Evolutionary conservation across 2,888 invertebrate species (phyloP).

Genomic region (Dioctria linearis): DNA sequence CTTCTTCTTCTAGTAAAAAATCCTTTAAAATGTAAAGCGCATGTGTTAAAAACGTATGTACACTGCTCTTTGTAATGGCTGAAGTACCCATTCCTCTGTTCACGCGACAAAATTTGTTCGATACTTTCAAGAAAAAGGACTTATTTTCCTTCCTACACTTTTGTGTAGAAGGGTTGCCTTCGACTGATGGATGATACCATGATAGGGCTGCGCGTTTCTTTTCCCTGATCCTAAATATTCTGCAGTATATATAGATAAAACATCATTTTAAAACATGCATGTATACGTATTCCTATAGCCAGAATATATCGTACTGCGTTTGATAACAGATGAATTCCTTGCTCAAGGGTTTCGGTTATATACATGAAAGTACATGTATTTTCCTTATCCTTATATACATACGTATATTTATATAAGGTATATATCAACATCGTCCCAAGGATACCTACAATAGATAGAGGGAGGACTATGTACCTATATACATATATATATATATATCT

Average conservation of each 20-base stretch:
- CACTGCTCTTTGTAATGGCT: neutral
- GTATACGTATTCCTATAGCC: slow-evolving; percentile 18
- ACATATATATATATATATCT: neutral
- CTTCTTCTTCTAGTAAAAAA: neutral
- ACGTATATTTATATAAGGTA: slow-evolving; percentile 31
- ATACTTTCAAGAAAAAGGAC: slow-evolving; percentile 35
- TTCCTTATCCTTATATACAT: slow-evolving; percentile 30
- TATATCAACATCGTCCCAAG: slow-evolving; percentile 16
- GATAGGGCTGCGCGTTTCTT: slow-evolving; percentile 45
- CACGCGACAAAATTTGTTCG: slow-evolving; percentile 33
- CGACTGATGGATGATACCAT: slow-evolving; percentile 44
- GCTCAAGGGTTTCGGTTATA: slow-evolving; percentile 46
- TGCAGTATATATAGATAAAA: neutral
- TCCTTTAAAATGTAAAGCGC: neutral
- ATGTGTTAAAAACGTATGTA: neutral
- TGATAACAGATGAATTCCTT: slow-evolving; percentile 52
- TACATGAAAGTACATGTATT: slow-evolving; percentile 8
- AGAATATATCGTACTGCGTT: neutral
- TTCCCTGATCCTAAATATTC: slow-evolving; percentile 44
- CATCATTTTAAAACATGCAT: neutral
- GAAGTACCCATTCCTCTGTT: neutral
- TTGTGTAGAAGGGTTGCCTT: slow-evolving; percentile 40
- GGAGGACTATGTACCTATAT: slow-evolving; percentile 7
- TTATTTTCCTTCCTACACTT: slow-evolving; percentile 24
- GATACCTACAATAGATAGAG: slow-evolving; percentile 22